A percentile compares a stretch with the other conserved stretches of the same genome.
phyloP scores from a whole-genome alignment of 2,797 vertebrate species.

The Myripristis murdjan region DNA sequence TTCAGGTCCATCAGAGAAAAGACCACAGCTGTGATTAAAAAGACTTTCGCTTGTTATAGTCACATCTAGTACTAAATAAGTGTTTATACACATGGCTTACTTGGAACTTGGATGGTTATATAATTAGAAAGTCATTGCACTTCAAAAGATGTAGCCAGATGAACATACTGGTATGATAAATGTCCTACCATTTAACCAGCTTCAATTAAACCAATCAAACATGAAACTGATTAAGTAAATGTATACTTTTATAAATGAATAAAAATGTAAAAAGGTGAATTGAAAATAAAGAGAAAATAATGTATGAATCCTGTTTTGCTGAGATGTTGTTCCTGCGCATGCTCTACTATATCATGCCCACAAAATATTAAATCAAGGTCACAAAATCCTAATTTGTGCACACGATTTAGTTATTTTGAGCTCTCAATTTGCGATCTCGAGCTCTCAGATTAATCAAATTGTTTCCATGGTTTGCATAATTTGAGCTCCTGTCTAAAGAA shows the following conservation, averaged over 20 bases:
- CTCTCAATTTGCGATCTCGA: too few relatives aligned
- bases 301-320: constrained; percentile 35
- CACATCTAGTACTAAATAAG: constrained; percentile 47
- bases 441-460: too few relatives aligned
- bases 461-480: too few relatives aligned
- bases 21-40: constrained; percentile 79
- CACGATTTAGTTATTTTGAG: too few relatives aligned
- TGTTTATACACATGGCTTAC: constrained; percentile 70
- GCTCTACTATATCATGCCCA: too few relatives aligned
- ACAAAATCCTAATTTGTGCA: too few relatives aligned
- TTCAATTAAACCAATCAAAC: constrained; percentile 54
- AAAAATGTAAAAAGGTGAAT: too few relatives aligned
- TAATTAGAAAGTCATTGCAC: constrained; percentile 59
- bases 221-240: constrained; percentile 50
- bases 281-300: constrained; percentile 19
- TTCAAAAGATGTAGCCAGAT: constrained; percentile 63
- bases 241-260: constrained; percentile 34
- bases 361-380: too few relatives aligned
- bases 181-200: constrained; percentile 34
- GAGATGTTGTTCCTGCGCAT: too few relatives aligned
- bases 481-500: too few relatives aligned
- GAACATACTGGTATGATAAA: constrained; percentile 62
- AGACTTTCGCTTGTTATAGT: constrained; percentile 53
- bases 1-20: constrained; percentile 44
- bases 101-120: constrained; percentile 62